These are phyloP conservation scores for Sebastes elongatus DNA, from an alignment of 2,797 vertebrate genomes.

Conservation along the genomic window DNA sequence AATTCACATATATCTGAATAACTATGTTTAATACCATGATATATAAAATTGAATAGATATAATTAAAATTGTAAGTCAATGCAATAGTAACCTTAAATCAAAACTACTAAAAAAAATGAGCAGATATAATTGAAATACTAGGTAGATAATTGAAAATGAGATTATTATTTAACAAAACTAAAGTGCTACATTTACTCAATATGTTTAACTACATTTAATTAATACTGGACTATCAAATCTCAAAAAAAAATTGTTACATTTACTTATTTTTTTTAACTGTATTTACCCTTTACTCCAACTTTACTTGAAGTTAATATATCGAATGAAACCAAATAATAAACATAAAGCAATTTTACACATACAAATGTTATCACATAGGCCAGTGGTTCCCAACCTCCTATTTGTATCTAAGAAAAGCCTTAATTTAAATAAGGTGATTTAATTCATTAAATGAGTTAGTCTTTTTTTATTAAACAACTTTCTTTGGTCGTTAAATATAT, in stretches of 20 bases:
- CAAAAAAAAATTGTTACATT: background rate
- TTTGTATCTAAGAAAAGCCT: no score
- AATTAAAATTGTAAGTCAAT: background rate
- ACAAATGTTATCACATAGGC: rapidly evolving
- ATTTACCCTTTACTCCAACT: background rate
- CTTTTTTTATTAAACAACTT: no score
- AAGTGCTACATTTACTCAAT: background rate
- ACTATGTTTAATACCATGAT: background rate
- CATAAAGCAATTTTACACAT: no score
- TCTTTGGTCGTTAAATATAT: no score
- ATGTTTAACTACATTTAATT: background rate
- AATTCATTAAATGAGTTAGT: no score
- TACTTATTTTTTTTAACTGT: background rate
- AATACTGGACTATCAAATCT: background rate
- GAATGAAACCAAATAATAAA: no score
- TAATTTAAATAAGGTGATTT: no score
- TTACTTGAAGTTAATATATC: no score
- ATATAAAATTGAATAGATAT: background rate
- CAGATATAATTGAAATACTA: background rate
- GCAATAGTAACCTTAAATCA: background rate
- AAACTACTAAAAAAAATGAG: background rate
- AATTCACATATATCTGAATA: background rate
- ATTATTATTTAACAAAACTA: background rate
- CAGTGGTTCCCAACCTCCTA: no score
- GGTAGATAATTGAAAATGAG: background rate